phyloP scores from a whole-genome alignment of 1,140 invertebrate species.

The Hyposmocoma kahamanoa region DNA sequence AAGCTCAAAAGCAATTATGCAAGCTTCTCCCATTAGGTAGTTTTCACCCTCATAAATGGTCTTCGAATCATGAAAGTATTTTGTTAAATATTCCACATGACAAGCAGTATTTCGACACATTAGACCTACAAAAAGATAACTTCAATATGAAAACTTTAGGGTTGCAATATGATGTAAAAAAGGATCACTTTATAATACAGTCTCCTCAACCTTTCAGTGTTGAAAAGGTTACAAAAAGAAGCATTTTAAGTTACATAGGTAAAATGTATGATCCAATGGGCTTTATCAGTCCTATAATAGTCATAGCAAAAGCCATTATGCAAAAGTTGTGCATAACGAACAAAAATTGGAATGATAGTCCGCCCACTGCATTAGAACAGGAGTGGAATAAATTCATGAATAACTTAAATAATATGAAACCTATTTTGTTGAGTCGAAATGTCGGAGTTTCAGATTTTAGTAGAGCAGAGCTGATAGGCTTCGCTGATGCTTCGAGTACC shows the following conservation, averaged over 20 bases:
- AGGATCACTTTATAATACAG: slow-evolving; percentile 13
- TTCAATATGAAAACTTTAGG: slow-evolving; percentile 14
- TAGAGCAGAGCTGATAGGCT: slow-evolving; percentile 5
- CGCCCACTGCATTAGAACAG: not conserved
- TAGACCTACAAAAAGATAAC: slow-evolving; percentile 13
- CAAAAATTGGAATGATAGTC: slow-evolving; percentile 14
- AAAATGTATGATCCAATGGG: slow-evolving; percentile 27
- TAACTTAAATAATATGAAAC: slow-evolving; percentile 4
- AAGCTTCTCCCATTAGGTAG: slow-evolving; percentile 9
- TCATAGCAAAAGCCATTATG: slow-evolving; percentile 20
- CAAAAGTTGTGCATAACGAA: slow-evolving; percentile 19
- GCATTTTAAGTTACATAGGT: slow-evolving; percentile 18
- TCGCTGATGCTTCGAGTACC: slow-evolving; percentile 12
- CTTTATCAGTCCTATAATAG: slow-evolving; percentile 18
- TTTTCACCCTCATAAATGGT: slow-evolving; percentile 13
- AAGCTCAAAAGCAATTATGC: slow-evolving; percentile 9
- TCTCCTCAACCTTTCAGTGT: slow-evolving; percentile 1
- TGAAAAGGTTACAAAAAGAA: slow-evolving; percentile 10
- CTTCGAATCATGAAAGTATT: slow-evolving; percentile 6
- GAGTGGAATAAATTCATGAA: slow-evolving; percentile 9
- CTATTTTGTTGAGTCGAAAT: slow-evolving; percentile 5
- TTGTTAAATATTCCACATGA: not conserved
- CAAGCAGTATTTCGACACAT: not conserved
- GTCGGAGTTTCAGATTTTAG: not conserved
- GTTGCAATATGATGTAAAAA: slow-evolving; percentile 8